Evolutionary conservation across 2,113 vertebrate genomes (phyloP).

Genomic region (human): DNA sequence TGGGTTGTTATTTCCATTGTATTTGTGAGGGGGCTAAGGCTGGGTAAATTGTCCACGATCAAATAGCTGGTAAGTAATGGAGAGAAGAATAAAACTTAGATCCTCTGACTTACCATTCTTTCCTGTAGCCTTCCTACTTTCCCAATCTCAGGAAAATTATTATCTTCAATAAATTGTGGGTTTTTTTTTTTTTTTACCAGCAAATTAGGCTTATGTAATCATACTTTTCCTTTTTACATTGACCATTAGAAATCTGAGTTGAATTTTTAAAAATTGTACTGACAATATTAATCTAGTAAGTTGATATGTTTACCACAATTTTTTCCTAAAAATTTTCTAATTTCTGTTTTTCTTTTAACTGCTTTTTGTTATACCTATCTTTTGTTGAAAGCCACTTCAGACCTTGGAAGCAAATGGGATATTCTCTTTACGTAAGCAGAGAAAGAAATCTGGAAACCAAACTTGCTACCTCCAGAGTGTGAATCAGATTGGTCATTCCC

Average conservation of each 20-base stretch:
- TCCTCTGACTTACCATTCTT: too few relatives aligned
- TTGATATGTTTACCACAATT: neutral
- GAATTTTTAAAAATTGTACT: neutral
- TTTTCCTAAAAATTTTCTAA: neutral
- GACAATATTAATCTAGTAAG: neutral
- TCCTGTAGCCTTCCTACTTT: neutral
- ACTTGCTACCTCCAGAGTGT: neutral
- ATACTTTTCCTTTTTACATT: neutral
- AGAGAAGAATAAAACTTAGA: too few relatives aligned
- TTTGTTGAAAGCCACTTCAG: neutral
- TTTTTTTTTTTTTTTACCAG: neutral
- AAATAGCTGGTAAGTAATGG: neutral
- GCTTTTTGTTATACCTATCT: neutral
- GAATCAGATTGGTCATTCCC: neutral
- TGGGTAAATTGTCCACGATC: neutral
- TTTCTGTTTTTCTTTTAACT: neutral
- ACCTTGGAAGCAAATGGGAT: neutral
- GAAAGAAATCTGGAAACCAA: neutral
- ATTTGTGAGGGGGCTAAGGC: neutral
- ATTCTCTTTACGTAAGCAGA: neutral
- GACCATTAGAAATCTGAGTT: neutral
- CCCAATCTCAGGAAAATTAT: neutral
- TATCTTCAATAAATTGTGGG: neutral
- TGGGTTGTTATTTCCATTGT: neutral
- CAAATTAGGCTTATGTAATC: neutral